Evolutionary conservation across 1,140 invertebrate genomes (phyloP), one percentile per base, ranked within the genome.

Genomic region (Drosophila novamexicana): DNA sequence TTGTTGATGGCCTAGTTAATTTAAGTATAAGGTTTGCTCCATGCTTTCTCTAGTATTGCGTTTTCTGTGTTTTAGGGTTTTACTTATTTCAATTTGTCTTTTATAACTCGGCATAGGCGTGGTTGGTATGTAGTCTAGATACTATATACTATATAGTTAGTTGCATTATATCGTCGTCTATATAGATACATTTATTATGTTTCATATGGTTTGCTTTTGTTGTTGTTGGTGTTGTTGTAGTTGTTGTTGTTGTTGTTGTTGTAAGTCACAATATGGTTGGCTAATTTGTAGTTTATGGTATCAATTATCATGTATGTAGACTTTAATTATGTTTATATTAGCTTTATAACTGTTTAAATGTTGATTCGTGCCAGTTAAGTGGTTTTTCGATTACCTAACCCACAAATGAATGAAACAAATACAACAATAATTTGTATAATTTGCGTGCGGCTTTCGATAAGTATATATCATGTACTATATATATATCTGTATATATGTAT

Each of bases 251-350:
- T 66, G 39, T 37, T 66, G 52, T 59, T 81, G 64, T 72, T 69
- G 76, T 88, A 88, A 88, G 83, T 88, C 83, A 88, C 83, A 88
- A 89, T 88, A 89, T 79, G 83, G 83, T 83, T 88, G 83, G 83
- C 83, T 86, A 83, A 86, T 83, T 85, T 66, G 76, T 64, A 69
- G 71, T 50, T 64, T 72, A 79, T 70, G 58, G 49, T 69, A 70
- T 85, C 66, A 79, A 64, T 54, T 68, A 72, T 58, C 39, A 59
- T 70, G 34, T 62, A 70, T 64, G 37, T 61, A 66, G 12, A 49
- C 9, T n/a, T 22, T 29, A 49, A 29, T 29, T 29, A 29, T 6
- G 40, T 56, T 22, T 56, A 49, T 52, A 79, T 68, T 74, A 54
- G 54, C 39, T 49, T 6, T n/a, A 37, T 75, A 66, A 44, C 36